Evolutionary conservation across 2,797 vertebrate genomes (phyloP).

Genomic region (Hypotaenidia philippensis): DNA sequence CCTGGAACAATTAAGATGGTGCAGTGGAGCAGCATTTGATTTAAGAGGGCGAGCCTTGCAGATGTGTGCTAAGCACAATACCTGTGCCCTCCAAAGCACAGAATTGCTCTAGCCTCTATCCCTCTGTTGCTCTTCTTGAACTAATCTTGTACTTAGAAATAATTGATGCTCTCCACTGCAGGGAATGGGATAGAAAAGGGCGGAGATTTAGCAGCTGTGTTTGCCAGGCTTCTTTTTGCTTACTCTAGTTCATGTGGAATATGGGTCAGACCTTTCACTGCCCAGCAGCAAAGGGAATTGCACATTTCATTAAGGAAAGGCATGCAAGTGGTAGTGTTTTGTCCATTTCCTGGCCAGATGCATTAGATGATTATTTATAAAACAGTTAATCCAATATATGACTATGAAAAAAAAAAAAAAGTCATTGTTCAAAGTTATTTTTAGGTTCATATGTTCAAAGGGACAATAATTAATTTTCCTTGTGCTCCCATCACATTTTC

Average conservation of each 20-base stretch:
- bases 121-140: background rate
- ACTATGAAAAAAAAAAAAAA: background rate
- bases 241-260: background rate
- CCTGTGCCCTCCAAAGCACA: background rate
- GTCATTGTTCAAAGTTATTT: background rate
- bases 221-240: constrained; percentile 28
- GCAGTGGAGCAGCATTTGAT: constrained; percentile 40
- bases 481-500: background rate
- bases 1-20: constrained; percentile 60
- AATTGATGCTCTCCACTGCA: constrained; percentile 28
- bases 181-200: background rate
- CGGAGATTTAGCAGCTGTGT: constrained; percentile 16
- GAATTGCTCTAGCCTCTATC: background rate
- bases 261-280: background rate
- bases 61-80: constrained; percentile 1
- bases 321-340: background rate
- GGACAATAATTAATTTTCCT: background rate
- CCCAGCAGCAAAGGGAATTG: background rate
- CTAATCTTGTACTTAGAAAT: background rate
- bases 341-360: background rate
- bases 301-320: background rate
- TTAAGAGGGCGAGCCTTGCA: constrained; percentile 43
- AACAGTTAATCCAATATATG: background rate
- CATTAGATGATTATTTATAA: background rate
- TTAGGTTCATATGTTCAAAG: background rate